Evolutionary conservation across 2,888 invertebrate genomes (phyloP), one percentile per base, ranked within the genome.

Genomic region (Dolichomitus sp.): DNA sequence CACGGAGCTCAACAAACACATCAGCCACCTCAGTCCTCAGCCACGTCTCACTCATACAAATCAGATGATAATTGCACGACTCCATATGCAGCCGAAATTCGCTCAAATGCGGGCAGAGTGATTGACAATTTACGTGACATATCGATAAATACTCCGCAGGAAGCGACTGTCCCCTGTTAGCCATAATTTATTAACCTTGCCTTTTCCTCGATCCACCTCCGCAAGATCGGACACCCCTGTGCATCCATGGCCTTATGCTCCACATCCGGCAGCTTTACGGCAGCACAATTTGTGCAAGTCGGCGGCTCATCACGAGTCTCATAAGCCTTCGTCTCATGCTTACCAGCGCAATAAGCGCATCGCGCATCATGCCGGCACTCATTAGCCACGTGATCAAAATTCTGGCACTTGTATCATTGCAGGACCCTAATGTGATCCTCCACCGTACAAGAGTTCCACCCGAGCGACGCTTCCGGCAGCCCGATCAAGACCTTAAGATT

Each of bases 371-470:
- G 12, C 12, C 30, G 9, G 14, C 30, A 57, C 27, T 57, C 57
- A 30, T 12, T 9, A 5, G 30, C 57, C 4, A 57, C 4, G 14
- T 57, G 57, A 2, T 12, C 57, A 6, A 57, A 57, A 30, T 57
- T 57, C 57, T 14, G 27, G 30, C 57, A 57, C 14, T 57, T 30
- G 12, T 27, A 57, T 30, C 57, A 57, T n/a, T 57, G 57, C 14
- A 30, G 30, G 0, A 57, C 57, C 57, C 12, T n/a, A n/a, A n/a
- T n/a, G n/a, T n/a, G n/a, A n/a, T n/a, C n/a, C n/a, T n/a, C n/a
- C n/a, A n/a, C n/a, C 11, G 30, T 27, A 11, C 50, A 30, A n/a
- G 50, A 9, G 4, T n/a, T 33, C 50, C 68, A 68, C 2, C 68
- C 68, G 4, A 68, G 50, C 11, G 50, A 50, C 5, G 50, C n/a